Evolutionary conservation across 2,888 invertebrate genomes (phyloP).

Genomic region (Balanococcus diminutus): DNA sequence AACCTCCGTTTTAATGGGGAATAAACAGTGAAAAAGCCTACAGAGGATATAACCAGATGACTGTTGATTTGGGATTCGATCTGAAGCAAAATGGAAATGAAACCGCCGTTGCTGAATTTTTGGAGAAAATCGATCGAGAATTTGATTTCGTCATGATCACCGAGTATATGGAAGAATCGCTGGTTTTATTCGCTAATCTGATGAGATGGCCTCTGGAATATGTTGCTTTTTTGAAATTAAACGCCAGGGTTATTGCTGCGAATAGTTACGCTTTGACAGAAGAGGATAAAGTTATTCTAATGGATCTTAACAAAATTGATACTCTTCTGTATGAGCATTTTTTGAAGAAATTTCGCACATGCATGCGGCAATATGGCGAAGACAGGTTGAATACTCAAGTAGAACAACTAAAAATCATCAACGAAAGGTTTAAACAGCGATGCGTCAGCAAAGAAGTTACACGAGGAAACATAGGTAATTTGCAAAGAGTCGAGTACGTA

Average conservation of each 20-base stretch:
- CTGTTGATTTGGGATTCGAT: constrained; percentile 58
- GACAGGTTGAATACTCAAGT: too few relatives aligned
- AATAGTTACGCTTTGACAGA: not conserved
- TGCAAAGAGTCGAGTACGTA: not conserved
- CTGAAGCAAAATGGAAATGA: constrained; percentile 49
- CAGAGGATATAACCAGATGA: constrained; percentile 59
- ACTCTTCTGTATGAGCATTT: too few relatives aligned
- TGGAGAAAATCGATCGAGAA: constrained; percentile 57
- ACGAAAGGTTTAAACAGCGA: not conserved
- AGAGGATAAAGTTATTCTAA: not conserved
- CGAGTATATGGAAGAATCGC: constrained; percentile 59
- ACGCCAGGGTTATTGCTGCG: not conserved
- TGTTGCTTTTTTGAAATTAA: constrained; percentile 56
- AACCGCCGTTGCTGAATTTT: constrained; percentile 56
- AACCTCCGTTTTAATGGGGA: not conserved
- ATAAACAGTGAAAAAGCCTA: not conserved
- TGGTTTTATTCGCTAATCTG: constrained; percentile 57
- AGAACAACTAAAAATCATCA: too few relatives aligned
- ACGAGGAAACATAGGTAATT: not conserved
- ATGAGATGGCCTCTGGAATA: constrained; percentile 56
- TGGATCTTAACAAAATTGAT: too few relatives aligned
- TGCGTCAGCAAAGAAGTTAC: not conserved
- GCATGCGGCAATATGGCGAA: too few relatives aligned
- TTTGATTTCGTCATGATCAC: constrained; percentile 59
- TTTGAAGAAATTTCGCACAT: too few relatives aligned